Conservation (phyloP, 1,140 invertebrate genomes). For the Pseudomyrmex cubaensis region DNA sequence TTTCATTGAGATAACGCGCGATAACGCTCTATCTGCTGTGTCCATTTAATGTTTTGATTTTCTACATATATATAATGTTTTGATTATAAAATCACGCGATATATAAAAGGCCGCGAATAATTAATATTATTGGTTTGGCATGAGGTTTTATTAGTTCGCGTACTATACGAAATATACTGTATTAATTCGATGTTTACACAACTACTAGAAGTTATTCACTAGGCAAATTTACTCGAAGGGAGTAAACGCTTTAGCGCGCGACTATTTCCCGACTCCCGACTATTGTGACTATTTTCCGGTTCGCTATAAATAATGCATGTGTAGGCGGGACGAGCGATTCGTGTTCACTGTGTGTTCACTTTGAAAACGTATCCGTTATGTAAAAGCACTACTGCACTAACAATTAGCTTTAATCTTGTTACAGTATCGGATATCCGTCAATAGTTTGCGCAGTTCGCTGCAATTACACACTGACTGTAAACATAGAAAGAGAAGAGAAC, state of each 20-base stretch:
- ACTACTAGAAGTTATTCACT: not conserved
- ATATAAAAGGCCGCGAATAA: not conserved
- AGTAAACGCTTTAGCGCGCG: constrained; percentile 4
- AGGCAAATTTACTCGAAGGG: constrained; percentile 23
- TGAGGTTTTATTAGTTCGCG: not conserved
- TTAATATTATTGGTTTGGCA: not conserved
- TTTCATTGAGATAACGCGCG: not conserved
- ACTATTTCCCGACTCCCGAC: constrained; percentile 26
- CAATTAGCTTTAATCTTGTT: constrained; percentile 55
- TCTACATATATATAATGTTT: not conserved
- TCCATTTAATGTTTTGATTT: not conserved
- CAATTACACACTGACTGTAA: constrained; percentile 41
- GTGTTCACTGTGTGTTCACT: not conserved
- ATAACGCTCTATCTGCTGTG: not conserved
- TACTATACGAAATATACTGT: no score
- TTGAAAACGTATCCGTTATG: constrained; percentile 40
- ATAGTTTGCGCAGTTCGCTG: constrained; percentile 46
- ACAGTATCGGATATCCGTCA: constrained; percentile 38
- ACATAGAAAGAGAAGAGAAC: constrained; percentile 23
- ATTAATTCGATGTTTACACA: no score
- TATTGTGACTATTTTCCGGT: constrained; percentile 42
- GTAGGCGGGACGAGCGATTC: constrained; percentile 24
- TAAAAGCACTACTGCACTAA: constrained; percentile 50
- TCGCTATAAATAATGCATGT: constrained; percentile 58
- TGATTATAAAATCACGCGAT: not conserved